These are phyloP conservation scores for Butastur rufipennis DNA, from an alignment of 2,113 vertebrate genomes.

Conservation along the genomic window DNA sequence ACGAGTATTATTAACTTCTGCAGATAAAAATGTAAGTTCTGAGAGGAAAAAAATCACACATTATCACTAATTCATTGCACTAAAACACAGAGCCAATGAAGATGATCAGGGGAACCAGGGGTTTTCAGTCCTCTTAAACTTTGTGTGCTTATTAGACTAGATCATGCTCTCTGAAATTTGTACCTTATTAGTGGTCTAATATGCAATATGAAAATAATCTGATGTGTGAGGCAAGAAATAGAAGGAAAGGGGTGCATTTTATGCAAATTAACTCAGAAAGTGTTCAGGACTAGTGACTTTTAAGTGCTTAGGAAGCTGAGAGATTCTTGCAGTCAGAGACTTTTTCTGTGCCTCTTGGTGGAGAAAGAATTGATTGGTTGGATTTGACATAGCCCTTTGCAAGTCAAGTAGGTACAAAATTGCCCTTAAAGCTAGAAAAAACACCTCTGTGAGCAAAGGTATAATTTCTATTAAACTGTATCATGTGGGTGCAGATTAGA, in stretches of 20 bases:
- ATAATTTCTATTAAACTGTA: not conserved
- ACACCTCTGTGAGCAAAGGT: not conserved
- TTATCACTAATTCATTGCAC: not conserved
- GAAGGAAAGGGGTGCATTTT: constrained; percentile 7
- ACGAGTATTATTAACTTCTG: not conserved
- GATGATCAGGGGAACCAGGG: not conserved
- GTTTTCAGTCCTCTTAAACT: not conserved
- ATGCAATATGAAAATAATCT: constrained; percentile 38
- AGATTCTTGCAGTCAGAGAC: not conserved
- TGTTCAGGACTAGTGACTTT: constrained; percentile 33
- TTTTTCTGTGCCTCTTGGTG: not conserved
- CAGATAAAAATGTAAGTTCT: not conserved
- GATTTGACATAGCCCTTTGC: not conserved
- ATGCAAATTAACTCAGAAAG: constrained; percentile 49
- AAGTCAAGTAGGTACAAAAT: not conserved
- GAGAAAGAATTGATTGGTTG: not conserved
- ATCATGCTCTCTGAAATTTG: not conserved
- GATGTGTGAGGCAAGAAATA: constrained; percentile 31
- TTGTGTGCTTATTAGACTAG: not conserved
- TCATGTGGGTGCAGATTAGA: not conserved
- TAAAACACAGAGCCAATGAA: not conserved
- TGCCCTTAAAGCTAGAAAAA: not conserved
- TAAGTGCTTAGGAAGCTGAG: not conserved
- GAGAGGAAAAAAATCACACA: not conserved
- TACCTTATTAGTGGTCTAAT: constrained; percentile 22